These are phyloP conservation scores for Pomacea maculata DNA, from an alignment of 1,140 invertebrate species.

Conservation along the genomic window DNA sequence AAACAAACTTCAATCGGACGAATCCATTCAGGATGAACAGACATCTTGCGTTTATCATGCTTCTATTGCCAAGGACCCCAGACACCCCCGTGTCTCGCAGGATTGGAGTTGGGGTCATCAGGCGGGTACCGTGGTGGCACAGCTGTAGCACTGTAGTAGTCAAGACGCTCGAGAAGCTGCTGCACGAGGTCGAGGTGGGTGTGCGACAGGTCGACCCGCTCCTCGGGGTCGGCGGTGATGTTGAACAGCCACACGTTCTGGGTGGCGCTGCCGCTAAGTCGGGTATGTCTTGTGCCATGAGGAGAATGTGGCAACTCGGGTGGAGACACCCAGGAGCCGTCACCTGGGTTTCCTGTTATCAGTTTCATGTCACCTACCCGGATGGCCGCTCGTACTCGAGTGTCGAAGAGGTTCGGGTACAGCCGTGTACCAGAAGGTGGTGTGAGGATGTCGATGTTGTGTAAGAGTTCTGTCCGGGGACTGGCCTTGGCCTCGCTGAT, in stretches of 20 bases:
- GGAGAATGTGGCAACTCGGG: background rate
- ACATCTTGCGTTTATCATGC: too few species aligned
- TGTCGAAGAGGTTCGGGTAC: conserved; percentile 46
- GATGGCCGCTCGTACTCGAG: conserved; percentile 43
- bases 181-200: conserved; percentile 38
- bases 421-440: conserved; percentile 23
- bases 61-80: conserved; percentile 54
- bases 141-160: conserved; percentile 42
- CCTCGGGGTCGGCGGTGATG: conserved; percentile 43
- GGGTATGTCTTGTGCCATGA: too few species aligned
- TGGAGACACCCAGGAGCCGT: conserved; percentile 18
- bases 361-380: conserved; percentile 52
- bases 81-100: conserved; percentile 42
- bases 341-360: conserved; percentile 54
- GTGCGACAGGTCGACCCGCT: conserved; percentile 37
- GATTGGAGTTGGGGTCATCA: conserved; percentile 41
- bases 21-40: too few species aligned
- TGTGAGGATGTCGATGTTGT: conserved; percentile 55
- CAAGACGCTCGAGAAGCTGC: conserved; percentile 38
- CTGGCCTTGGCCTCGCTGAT: conserved; percentile 37
- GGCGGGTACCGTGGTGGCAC: conserved; percentile 44
- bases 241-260: conserved; percentile 53
- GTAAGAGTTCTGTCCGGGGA: conserved; percentile 48
- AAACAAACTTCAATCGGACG: too few species aligned
- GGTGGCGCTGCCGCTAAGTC: background rate